Evolutionary conservation across 1,140 invertebrate species (phyloP).

Genomic region (Arion vulgaris): DNA sequence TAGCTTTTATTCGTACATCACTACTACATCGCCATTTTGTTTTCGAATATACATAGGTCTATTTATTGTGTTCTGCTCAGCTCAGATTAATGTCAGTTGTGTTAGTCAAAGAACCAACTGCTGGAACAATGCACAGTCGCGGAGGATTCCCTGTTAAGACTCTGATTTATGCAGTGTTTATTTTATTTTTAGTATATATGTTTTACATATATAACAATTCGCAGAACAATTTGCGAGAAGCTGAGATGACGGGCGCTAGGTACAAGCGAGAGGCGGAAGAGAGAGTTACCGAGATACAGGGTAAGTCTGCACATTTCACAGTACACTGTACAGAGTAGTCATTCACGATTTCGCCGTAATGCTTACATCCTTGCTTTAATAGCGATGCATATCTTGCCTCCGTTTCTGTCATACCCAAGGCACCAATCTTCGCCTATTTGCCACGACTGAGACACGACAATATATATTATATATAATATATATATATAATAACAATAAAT

Average conservation of each 20-base stretch:
- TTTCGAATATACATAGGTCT: not conserved
- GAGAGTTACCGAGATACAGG: constrained; percentile 22
- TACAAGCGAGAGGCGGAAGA: constrained; percentile 20
- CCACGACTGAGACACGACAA: no score
- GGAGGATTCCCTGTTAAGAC: constrained; percentile 27
- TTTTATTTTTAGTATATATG: constrained; percentile 17
- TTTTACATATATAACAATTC: constrained; percentile 17
- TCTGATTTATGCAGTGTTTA: constrained; percentile 22
- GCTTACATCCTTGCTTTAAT: no score
- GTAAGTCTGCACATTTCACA: constrained; percentile 6
- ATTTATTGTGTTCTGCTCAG: not conserved
- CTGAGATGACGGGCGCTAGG: not conserved
- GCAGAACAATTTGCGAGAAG: constrained; percentile 27
- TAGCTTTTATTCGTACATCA: no score
- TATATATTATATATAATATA: no score
- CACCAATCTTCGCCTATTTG: no score
- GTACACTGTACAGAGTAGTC: no score
- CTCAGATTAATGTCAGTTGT: constrained; percentile 1
- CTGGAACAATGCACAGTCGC: constrained; percentile 19
- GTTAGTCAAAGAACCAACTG: not conserved
- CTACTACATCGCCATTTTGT: constrained; percentile 33
- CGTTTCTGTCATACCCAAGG: no score
- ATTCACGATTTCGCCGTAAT: no score
- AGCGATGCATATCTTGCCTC: no score
- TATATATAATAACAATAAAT: no score